Evolutionary conservation across 2,888 invertebrate species (phyloP).

Genomic region (Lasioglossum vierecki): DNA sequence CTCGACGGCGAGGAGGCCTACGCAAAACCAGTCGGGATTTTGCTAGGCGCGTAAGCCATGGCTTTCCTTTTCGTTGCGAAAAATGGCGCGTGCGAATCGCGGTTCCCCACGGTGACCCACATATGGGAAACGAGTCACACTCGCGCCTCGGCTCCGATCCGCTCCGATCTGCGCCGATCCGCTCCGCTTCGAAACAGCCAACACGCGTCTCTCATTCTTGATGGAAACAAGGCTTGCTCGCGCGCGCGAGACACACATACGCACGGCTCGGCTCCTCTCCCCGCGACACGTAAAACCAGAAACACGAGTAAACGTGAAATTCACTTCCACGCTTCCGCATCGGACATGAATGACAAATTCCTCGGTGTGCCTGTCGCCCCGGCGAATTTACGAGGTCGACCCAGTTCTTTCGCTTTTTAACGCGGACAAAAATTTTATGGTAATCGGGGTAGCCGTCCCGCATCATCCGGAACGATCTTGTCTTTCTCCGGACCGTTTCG

Average conservation of each 20-base stretch:
- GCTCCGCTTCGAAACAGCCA: not conserved
- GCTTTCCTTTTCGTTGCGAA: constrained; percentile 84
- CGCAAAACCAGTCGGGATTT: constrained; percentile 75
- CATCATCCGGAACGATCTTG: not conserved
- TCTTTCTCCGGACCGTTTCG: not conserved
- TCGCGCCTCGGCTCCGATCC: constrained; percentile 3
- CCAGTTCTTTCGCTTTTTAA: constrained; percentile 33
- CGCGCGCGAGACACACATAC: not conserved
- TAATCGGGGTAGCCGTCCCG: not conserved
- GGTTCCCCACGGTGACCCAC: constrained; percentile 80
- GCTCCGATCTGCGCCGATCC: not conserved
- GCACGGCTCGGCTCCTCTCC: constrained; percentile 22
- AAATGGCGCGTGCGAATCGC: constrained; percentile 83
- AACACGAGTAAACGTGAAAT: constrained; percentile 65
- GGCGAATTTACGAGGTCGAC: constrained; percentile 11
- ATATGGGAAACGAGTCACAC: constrained; percentile 65
- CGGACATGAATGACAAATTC: constrained; percentile 28
- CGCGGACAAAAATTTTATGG: not conserved
- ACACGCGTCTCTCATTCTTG: constrained; percentile 3
- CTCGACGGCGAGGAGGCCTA: constrained; percentile 75
- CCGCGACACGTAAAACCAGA: constrained; percentile 54
- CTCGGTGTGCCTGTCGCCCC: not conserved
- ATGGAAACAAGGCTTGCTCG: constrained; percentile 10
- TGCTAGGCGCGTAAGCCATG: constrained; percentile 76
- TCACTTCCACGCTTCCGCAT: constrained; percentile 69